Base-by-base conservation (phyloP, 2,113 vertebrate genomes). In the Pseudopodoces humilis region DNA sequence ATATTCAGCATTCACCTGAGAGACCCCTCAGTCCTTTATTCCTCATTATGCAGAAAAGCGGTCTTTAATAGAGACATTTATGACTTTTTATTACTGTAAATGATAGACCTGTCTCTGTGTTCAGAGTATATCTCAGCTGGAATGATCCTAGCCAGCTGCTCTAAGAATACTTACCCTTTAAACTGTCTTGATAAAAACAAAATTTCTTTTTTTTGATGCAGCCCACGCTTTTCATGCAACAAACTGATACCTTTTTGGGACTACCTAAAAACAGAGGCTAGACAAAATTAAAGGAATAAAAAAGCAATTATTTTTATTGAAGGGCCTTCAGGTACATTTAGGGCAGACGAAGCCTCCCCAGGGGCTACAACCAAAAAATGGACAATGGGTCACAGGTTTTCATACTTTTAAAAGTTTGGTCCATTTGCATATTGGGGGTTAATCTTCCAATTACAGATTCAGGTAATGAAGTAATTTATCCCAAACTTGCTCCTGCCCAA, bases 61-160 rank as follows among this genome's bases (percentile, higher is more conserved):
- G 25, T 94, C 60, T 76, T 92, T 84, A 91, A 33, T 15, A 44
- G 49, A 78, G 49, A 86, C 58, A 50, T 62, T 91, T 94, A 76
- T 72, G 84, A 69, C 25, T 94, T 89, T 82, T 89, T 60, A 91
- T 95, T 92, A 72, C 20, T 69, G n/a, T 69, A 82, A 96, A 84
- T 82, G 43, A 67, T 90, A 74, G 67, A 80, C 31, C 44, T 44
- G 23, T 67, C 50, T 76, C 53, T 41, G 14, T 76, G 68, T 63
- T 95, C 64, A 63, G 59, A 50, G 41, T 74, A 41, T 47, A 37
- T 81, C 44, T 92, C 25, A 37, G 33, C 44, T 71, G 81, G 70
- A 92, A 84, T 44, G 15, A 75, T 84, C 49, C 24, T 28, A 72
- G 65, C 69, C 53, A 76, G 46, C 41, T 85, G 23, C 70, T 85